phyloP scores from a whole-genome alignment of 2,797 vertebrate species.

The Alouatta caraya region DNA sequence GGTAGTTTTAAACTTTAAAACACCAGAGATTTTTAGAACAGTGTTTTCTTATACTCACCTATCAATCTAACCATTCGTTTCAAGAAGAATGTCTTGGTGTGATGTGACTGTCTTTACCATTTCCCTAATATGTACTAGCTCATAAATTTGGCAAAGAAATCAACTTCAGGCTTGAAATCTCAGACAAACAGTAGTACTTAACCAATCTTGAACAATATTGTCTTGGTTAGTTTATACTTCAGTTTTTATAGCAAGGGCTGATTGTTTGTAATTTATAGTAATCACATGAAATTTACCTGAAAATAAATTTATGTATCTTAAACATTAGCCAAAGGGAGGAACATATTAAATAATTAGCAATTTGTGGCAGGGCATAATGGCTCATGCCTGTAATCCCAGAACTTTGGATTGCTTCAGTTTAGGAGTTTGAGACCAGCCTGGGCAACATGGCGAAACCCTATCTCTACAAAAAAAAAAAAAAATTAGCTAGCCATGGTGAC shows the following conservation, averaged over 20 bases:
- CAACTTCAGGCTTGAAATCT: neutral
- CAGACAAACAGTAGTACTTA: neutral
- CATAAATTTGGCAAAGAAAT: neutral
- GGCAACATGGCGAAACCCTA: neutral
- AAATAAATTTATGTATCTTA: neutral
- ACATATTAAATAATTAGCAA: neutral
- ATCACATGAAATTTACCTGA: neutral
- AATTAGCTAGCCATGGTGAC: neutral
- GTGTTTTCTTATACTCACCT: too few species aligned
- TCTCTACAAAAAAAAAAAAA: neutral
- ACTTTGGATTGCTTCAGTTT: neutral
- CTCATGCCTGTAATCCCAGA: neutral
- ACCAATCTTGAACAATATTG: neutral
- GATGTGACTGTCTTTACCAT: neutral
- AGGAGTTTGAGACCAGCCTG: neutral
- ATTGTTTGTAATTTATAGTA: neutral
- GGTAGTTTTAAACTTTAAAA: neutral
- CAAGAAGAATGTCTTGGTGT: neutral
- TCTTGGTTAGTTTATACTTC: neutral
- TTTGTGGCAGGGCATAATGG: neutral
- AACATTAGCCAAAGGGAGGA: neutral
- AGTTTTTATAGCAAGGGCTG: neutral
- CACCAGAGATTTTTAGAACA: neutral
- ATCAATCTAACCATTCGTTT: neutral
- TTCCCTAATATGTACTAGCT: neutral